phyloP scores from a whole-genome alignment of 1,140 invertebrate species.

The Elymnias hypermnestra region DNA sequence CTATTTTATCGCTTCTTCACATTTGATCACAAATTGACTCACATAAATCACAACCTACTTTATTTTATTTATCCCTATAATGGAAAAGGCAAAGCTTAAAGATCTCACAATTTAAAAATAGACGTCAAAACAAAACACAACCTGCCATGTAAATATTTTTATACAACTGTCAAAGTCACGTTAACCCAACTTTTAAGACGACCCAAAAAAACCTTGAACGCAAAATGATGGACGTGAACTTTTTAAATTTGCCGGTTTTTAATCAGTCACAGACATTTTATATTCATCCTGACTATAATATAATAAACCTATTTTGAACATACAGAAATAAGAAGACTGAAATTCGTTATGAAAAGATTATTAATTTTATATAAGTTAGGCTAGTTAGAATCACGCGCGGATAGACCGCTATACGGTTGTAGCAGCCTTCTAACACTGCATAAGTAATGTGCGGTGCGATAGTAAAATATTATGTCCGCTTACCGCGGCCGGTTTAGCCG shows the following conservation, averaged over 20 bases:
- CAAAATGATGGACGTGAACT: constrained; percentile 2
- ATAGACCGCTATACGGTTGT: constrained; percentile 46
- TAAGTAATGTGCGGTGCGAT: constrained; percentile 48
- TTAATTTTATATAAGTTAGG: background rate
- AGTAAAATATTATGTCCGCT: constrained; percentile 54
- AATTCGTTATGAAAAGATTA: no score
- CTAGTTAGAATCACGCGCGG: constrained; percentile 19
- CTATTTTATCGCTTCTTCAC: background rate
- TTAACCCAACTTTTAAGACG: constrained; percentile 12
- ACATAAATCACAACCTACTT: background rate
- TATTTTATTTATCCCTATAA: no score
- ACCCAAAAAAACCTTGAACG: constrained; percentile 8
- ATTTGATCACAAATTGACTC: background rate
- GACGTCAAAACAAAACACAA: constrained; percentile 4
- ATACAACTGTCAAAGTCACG: constrained; percentile 57
- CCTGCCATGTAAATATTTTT: constrained; percentile 51
- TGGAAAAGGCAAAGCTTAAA: constrained; percentile 4
- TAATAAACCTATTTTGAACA: background rate
- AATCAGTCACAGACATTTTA: constrained; percentile 6
- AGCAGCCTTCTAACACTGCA: constrained; percentile 65
- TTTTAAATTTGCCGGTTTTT: constrained; percentile 14
- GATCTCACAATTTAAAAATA: constrained; percentile 1
- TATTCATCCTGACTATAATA: background rate
- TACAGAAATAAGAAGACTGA: no score
- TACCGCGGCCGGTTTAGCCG: constrained; percentile 46